A percentile compares a stretch with the other conserved stretches of the same genome.
Conservation (phyloP, 2,113 vertebrate genomes). For the Anser cygnoides region DNA sequence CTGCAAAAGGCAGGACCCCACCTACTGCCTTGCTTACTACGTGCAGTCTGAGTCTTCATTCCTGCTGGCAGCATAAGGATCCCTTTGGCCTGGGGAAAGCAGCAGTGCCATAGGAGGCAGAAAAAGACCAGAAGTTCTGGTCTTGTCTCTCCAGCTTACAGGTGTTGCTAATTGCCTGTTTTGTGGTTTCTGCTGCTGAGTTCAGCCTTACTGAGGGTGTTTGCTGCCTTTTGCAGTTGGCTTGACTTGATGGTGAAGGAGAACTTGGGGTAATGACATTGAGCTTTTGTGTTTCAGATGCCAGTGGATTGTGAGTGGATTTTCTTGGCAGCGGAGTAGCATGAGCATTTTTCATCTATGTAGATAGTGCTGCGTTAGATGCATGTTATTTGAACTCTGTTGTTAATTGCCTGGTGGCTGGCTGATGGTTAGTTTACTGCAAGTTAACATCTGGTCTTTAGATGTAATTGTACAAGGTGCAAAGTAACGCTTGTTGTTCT, state of each 20-base stretch:
- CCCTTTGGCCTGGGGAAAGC: neutral
- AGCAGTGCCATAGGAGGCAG: neutral
- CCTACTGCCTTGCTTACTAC: neutral
- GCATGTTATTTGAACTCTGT: neutral
- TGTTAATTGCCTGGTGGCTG: neutral
- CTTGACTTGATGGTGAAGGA: neutral
- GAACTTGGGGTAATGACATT: neutral
- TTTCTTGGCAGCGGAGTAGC: neutral
- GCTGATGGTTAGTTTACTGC: neutral
- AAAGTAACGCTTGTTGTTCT: neutral
- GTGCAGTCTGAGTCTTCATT: neutral
- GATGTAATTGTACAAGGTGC: neutral
- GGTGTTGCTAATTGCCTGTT: neutral
- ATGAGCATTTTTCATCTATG: neutral
- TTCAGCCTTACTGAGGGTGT: neutral
- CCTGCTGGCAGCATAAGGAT: neutral
- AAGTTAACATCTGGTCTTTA: neutral
- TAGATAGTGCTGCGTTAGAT: neutral
- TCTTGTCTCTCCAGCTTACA: neutral
- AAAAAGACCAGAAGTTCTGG: neutral
- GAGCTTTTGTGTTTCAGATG: neutral
- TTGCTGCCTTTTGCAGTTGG: neutral
- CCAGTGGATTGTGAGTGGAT: neutral
- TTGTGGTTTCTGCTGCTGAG: neutral
- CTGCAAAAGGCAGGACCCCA: neutral